Evolutionary conservation across 1,140 invertebrate genomes (phyloP).

Genomic region (Drosophila sp.): DNA sequence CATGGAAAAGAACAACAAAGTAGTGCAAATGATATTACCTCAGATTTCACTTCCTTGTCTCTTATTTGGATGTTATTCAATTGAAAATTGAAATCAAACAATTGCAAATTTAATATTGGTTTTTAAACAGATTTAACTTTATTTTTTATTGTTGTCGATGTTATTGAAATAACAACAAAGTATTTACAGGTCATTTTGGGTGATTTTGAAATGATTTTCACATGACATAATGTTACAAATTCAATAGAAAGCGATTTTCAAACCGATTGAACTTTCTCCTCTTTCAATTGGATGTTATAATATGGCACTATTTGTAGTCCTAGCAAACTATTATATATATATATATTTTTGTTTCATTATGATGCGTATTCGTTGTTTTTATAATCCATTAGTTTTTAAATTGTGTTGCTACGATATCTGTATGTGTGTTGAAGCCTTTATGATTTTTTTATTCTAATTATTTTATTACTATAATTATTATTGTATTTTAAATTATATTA

Average conservation of each 20-base stretch:
- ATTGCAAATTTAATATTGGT: too few relatives aligned
- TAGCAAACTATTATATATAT: conserved; percentile 4
- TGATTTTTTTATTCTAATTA: conserved; percentile 7
- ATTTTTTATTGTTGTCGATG: too few relatives aligned
- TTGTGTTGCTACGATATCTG: conserved; percentile 23
- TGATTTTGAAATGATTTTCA: too few relatives aligned
- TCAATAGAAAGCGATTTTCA: background rate
- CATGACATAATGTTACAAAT: too few relatives aligned
- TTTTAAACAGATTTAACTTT: too few relatives aligned
- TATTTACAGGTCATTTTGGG: too few relatives aligned
- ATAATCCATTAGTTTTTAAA: conserved; percentile 13
- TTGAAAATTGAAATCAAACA: too few relatives aligned
- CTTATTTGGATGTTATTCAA: too few relatives aligned
- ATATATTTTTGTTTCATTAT: background rate
- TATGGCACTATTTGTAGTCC: background rate
- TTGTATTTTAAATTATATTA: conserved; percentile 37
- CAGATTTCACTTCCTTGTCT: too few relatives aligned
- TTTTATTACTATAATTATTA: conserved; percentile 10
- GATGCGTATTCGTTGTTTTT: background rate
- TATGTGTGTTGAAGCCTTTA: background rate
- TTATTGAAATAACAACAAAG: too few relatives aligned
- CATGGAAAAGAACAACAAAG: too few relatives aligned
- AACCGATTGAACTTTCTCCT: background rate
- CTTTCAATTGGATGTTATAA: background rate
- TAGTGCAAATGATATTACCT: too few relatives aligned